Percentiles rank a stretch among this genome's conserved stretches.
Conservation (phyloP, 1,140 invertebrate species). For the Drosophila ambigua region DNA sequence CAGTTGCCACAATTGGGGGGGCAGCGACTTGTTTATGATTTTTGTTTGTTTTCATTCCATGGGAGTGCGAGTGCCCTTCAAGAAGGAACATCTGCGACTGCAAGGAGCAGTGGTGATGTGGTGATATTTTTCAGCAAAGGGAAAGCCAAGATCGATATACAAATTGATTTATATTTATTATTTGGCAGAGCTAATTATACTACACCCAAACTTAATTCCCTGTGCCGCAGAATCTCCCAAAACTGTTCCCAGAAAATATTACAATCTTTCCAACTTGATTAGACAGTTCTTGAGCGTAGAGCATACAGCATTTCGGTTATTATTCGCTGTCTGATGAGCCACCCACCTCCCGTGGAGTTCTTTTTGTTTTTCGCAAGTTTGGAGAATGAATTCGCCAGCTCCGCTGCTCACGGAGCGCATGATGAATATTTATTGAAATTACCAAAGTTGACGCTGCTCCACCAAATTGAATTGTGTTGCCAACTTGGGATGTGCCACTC, state of each 20-base stretch:
- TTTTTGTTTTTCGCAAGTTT: conserved; percentile 53
- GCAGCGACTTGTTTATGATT: conserved; percentile 71
- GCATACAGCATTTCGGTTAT: conserved; percentile 6
- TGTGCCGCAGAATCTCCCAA: neutral
- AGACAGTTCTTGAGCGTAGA: neutral
- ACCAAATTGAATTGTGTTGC: conserved; percentile 79
- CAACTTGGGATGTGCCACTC: conserved; percentile 66
- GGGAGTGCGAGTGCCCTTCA: conserved; percentile 27
- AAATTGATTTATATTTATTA: too few species aligned
- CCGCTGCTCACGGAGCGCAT: conserved; percentile 65
- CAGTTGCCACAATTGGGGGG: conserved; percentile 24
- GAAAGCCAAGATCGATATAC: neutral
- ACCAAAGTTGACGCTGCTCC: conserved; percentile 71
- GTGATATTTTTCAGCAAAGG: neutral
- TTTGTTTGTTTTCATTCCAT: conserved; percentile 45
- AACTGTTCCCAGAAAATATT: neutral
- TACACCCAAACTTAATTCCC: conserved; percentile 2
- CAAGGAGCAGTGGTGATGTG: conserved; percentile 10
- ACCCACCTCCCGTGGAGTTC: neutral
- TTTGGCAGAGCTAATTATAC: neutral
- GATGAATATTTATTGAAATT: conserved; percentile 83
- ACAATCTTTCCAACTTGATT: too few species aligned
- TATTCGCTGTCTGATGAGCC: neutral
- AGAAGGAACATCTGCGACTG: conserved; percentile 4
- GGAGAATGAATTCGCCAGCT: conserved; percentile 63